Evolutionary conservation across 2,888 invertebrate species (phyloP), one percentile per base, ranked within the genome.

Genomic region (Phalera bucephala): DNA sequence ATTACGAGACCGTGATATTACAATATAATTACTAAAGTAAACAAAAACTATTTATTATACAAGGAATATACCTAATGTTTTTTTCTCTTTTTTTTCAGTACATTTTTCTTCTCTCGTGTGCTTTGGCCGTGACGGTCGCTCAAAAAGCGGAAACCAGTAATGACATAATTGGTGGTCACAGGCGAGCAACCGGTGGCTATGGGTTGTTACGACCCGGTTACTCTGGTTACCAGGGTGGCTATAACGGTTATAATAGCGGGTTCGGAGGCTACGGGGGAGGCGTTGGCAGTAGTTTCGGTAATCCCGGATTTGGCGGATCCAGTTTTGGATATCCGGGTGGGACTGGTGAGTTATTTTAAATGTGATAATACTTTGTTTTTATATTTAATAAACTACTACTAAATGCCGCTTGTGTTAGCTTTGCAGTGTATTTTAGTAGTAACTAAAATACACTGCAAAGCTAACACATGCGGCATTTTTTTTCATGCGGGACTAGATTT

Each of bases 181-280:
- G 72, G 12, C 60, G 80, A 10, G 79, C 64, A 40, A 48, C 58
- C 0, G 81, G 83, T 20, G 83, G 86, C 4, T 87, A 87, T 32
- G 86, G 86, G 1, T 51, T 85, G 4, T 53, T 78, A 8, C 70
- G 64, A 52, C 80, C 78, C 1, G 72, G 77, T 0, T 70, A 72
- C 35, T 50, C 56, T 32, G 53, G 69, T 15, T 61, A 63, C 41
- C 55, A 47, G 33, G 58, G 56, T n/a, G 57, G 58, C 22, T 58
- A 60, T 3, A 59, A 11, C 4, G 63, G 67, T n/a, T 68, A 55
- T 31, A 52, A 55, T 1, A 52, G 60, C 3, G 49, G 56, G 20
- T 52, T 51, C 11, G 50, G 52, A 36, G 56, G 52, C 7, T 60
- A 62, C 38, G 43, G 50, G 0, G 40, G 38, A 1, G 36, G 32